phyloP scores from a whole-genome alignment of 2,888 invertebrate genomes.

The Ypsolopha scabrella region DNA sequence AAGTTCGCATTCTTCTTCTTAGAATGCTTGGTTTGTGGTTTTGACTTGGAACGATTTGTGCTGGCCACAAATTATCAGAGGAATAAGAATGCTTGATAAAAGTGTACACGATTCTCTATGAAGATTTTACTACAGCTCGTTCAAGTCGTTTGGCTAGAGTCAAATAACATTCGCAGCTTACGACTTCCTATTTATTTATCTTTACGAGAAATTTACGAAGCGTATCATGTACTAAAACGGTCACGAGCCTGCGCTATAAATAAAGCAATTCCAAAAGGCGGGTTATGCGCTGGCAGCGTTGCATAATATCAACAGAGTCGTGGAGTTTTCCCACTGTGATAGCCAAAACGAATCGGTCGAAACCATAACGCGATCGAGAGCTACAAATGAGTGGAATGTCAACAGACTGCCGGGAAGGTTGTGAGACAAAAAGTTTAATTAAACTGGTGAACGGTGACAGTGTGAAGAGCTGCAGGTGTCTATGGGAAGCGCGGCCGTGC shows the following conservation, averaged over 20 bases:
- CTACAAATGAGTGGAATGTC: conserved; percentile 31
- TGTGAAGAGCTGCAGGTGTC: conserved; percentile 41
- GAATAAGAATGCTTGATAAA: no score
- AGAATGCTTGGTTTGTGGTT: no score
- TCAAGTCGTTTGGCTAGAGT: no score
- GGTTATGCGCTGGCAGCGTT: not conserved
- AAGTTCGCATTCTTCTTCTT: not conserved
- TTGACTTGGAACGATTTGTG: no score
- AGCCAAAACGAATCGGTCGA: not conserved
- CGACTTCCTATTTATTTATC: no score
- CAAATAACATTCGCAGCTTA: no score
- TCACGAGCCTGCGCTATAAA: not conserved
- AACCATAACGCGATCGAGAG: not conserved
- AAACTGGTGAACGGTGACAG: conserved; percentile 33
- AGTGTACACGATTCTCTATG: no score
- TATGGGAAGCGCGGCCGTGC: conserved; percentile 68
- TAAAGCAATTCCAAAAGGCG: not conserved
- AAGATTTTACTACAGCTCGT: no score
- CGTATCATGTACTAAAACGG: not conserved
- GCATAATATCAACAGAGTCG: not conserved
- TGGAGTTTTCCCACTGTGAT: not conserved
- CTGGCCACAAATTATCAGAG: no score
- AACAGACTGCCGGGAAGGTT: conserved; percentile 30
- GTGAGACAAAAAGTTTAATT: conserved; percentile 60
- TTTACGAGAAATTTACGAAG: not conserved